Evolutionary conservation across 1,140 invertebrate species (phyloP).

Genomic region (Asobara japonica): DNA sequence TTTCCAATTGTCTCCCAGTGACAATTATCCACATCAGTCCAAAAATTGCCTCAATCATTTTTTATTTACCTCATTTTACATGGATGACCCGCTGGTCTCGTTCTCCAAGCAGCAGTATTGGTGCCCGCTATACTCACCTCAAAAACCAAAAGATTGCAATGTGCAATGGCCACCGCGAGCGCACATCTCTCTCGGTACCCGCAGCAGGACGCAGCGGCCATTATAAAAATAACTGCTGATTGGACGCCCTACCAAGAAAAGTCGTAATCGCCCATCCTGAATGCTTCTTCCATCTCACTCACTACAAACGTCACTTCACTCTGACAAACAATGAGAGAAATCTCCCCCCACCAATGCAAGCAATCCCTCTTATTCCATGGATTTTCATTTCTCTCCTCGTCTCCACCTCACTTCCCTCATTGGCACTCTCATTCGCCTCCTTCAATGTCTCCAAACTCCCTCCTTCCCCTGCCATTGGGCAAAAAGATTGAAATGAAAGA

Average conservation of each 20-base stretch:
- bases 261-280: slow-evolving; percentile 66
- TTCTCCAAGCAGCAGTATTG: background rate
- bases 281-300: slow-evolving; percentile 41
- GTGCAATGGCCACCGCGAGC: slow-evolving; percentile 47
- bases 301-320: slow-evolving; percentile 32
- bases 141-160: background rate
- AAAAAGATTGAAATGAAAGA: background rate
- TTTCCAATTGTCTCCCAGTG: background rate
- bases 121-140: background rate
- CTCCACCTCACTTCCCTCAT: slow-evolving; percentile 29
- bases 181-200: slow-evolving; percentile 30
- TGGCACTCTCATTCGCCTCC: slow-evolving; percentile 4
- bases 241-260: slow-evolving; percentile 67
- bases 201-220: slow-evolving; percentile 48
- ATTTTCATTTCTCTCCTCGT: slow-evolving; percentile 12
- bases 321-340: slow-evolving; percentile 25
- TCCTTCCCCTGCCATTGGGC: too few species aligned
- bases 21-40: background rate
- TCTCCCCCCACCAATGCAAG: slow-evolving; percentile 21
- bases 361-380: slow-evolving; percentile 17
- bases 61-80: background rate
- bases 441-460: slow-evolving; percentile 23
- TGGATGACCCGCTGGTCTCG: background rate
- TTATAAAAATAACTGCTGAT: slow-evolving; percentile 69
- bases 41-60: background rate